Percentiles rank a stretch among this genome's conserved stretches.
Conservation (phyloP, 2,888 invertebrate species). For the Scotopteryx bipunctaria region DNA sequence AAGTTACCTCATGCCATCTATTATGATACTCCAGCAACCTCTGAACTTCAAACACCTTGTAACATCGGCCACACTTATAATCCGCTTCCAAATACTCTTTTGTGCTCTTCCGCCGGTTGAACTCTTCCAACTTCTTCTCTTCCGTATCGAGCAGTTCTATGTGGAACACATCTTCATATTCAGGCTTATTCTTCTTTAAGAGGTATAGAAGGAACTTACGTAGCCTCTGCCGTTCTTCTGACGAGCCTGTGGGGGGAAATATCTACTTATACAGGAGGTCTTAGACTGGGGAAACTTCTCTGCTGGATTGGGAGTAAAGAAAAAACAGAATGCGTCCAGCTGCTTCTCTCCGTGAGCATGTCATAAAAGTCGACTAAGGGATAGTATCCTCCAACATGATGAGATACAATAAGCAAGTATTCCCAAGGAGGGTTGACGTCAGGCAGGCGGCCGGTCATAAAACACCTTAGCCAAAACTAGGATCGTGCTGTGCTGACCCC, state of each 20-base stretch:
- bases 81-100: slow-evolving; percentile 11
- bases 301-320: too few species aligned
- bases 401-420: too few species aligned
- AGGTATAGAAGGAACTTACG: slow-evolving; percentile 15
- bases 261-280: neutral
- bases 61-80: slow-evolving; percentile 17
- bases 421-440: too few species aligned
- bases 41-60: slow-evolving; percentile 17
- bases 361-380: too few species aligned
- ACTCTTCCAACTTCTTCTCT: slow-evolving; percentile 15
- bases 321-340: too few species aligned
- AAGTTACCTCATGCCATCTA: slow-evolving; percentile 20
- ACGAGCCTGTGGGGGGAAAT: slow-evolving; percentile 1
- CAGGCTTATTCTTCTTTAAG: slow-evolving; percentile 12
- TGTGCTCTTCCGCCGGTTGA: neutral
- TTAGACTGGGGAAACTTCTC: too few species aligned
- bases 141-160: slow-evolving; percentile 16
- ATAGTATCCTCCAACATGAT: too few species aligned
- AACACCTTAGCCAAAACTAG: too few species aligned
- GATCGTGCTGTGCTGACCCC: too few species aligned
- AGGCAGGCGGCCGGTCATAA: too few species aligned
- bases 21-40: slow-evolving; percentile 19
- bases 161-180: slow-evolving; percentile 14
- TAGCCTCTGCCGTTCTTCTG: slow-evolving; percentile 8
- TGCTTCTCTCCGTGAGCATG: too few species aligned